Base-by-base conservation (phyloP, 53 echinoderm and acorn worm species). In the Pentamera pediparva region DNA sequence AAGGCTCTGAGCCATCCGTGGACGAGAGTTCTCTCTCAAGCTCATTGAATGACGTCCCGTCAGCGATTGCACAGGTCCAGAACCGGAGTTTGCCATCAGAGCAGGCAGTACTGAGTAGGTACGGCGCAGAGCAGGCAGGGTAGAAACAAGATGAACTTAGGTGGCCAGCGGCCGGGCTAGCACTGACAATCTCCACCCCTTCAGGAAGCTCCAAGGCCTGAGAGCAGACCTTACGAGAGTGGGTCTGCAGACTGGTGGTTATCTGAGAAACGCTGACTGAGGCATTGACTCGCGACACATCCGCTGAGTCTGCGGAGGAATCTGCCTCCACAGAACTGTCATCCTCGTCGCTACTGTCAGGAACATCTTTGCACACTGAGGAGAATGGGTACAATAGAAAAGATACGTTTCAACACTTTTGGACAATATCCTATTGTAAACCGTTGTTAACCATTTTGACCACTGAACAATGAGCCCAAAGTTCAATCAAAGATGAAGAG, bases 111-210 rank as follows among this genome's bases (percentile, higher is more conserved):
- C 87, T 83, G 43, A 96, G 75, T 59, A 96, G 64, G 48, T 91
- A 91, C 5, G 88, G 83, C 3, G 96, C 91, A 37, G 79, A 75
- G 56, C 88, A 83, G 32, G 90, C 85, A 15, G 96, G 96, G 59
- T 96, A 91, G 56, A 91, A 88, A 32, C 88, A 85, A 15, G 96
- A 96, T 3, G 96, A 96, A 67, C 96, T 96, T n/a, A 96, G 91
- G 69, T 96, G 96, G 20, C 96, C 91, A n/a, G 96, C 91, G 2
- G 96, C 91, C 11, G 96, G 88, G 28, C 85, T 81, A 7, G 91
- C 90, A 57, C 77, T 96, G 55, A 96, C 32, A 8, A 96, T 84
- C 38, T 96, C 88, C 0, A 96, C 88, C 1, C 91, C 96, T 5
- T 70, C 50, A 3, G 96, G 96, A 17, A 96, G 88, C 27, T 77